Percentiles rank a stretch among this genome's conserved stretches.
Conservation (phyloP, 2,888 invertebrate species). For the Dicyrtomina minuta region DNA sequence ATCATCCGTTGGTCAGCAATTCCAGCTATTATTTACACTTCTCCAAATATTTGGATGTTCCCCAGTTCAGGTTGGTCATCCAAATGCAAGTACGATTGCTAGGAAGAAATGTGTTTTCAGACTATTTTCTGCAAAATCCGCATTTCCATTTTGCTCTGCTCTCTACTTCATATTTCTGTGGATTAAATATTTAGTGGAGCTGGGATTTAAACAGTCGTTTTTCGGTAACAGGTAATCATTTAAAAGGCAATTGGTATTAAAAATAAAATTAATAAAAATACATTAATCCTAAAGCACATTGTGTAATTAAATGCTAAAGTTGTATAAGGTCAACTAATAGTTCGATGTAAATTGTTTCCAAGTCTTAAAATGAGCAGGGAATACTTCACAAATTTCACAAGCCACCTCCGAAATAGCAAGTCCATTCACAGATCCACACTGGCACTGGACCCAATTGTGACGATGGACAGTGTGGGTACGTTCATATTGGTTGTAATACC, state of each 20-base stretch:
- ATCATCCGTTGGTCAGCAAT: too few relatives aligned
- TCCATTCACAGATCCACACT: background rate
- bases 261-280: background rate
- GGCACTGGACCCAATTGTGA: background rate
- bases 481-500: conserved; percentile 4
- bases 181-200: conserved; percentile 7
- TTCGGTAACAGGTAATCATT: background rate
- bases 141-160: background rate
- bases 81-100: too few relatives aligned
- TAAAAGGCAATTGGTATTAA: background rate
- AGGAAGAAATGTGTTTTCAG: too few relatives aligned
- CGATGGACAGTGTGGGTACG: background rate
- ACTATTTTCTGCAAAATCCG: too few relatives aligned
- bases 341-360: too few relatives aligned
- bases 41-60: too few relatives aligned
- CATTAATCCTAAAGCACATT: too few relatives aligned
- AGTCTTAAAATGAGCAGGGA: conserved; percentile 11
- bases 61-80: too few relatives aligned
- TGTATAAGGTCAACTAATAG: too few relatives aligned
- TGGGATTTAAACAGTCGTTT: conserved; percentile 4
- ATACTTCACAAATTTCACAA: conserved; percentile 8
- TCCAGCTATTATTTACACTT: too few relatives aligned
- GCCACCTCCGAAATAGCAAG: background rate
- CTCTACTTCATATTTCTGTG: background rate
- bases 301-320: too few relatives aligned